Evolutionary conservation across 2,113 vertebrate genomes (phyloP), one percentile per base, ranked within the genome.

Genomic region (Atlantisia rogersi): DNA sequence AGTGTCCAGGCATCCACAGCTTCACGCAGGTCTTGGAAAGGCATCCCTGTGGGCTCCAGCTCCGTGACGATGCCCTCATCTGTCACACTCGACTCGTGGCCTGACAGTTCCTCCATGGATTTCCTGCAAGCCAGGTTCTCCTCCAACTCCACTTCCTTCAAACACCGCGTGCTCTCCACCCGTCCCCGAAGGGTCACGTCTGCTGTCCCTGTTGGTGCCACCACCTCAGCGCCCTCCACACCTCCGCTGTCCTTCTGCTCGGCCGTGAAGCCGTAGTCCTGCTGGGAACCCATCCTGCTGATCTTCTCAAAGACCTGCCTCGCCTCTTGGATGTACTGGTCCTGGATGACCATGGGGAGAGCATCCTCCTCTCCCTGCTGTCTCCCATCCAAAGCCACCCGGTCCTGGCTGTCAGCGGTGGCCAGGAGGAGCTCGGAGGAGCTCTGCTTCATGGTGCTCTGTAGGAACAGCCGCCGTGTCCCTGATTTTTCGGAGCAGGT

Each of bases 61-160:
- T 99, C 99, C 0, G 99, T 99, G 74, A 99, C 99, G 53, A 99
- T 99, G 88, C 99, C 99, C 97, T 99, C 99, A 29, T 99, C 99
- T 2, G 98, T 99, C 97, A 99, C 98, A 46, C 98, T 99, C 3
- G 99, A 99, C 97, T 99, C 99, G 0, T 99, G 99, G 48, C 99
- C 99, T 0, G 98, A 99, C 82, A 99, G 98, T 78, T 99, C 99
- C 94, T 99, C 99, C 91, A 98, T 50, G 2, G 98, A 99, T 85
- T 98, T 98, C 70, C 98, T 97, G 28, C 80, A 96, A 53, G 92
- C 67, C 15, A 98, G 77, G 52, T 95, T 97, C 97, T 98, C 98
- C 81, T 98, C 98, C 1, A 74, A 98, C 63, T 98, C 97, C 2
- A 44, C 89, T 56, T 98, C 98, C 85, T 90, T 96, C 82, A 98